phyloP scores from a whole-genome alignment of 2,113 vertebrate species.

The Caranx ignobilis region DNA sequence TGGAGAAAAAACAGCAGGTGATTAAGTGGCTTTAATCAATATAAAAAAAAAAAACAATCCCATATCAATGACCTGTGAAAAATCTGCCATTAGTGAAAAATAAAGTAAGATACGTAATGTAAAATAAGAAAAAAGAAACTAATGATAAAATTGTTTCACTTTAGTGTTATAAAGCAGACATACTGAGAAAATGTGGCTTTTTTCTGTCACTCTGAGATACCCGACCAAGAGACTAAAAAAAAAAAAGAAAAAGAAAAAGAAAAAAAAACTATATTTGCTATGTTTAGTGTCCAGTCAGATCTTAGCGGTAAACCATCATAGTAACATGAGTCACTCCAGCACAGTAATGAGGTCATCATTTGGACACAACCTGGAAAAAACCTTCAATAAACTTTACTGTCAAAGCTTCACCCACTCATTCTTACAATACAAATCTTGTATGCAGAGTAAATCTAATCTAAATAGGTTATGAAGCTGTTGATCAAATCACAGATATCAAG shows the following conservation, averaged over 20 bases:
- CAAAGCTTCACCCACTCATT: not conserved
- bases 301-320: constrained; percentile 80
- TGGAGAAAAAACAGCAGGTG: not conserved
- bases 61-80: not conserved
- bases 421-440: not conserved
- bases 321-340: constrained; percentile 71
- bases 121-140: not conserved
- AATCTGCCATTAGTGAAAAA: not conserved
- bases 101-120: not conserved
- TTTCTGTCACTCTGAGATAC: not conserved
- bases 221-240: not conserved
- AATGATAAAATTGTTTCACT: not conserved
- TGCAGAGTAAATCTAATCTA: not conserved
- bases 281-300: constrained; percentile 68
- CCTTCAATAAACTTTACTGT: not conserved
- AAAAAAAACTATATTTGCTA: not conserved
- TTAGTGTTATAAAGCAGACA: not conserved
- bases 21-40: constrained; percentile 10
- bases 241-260: not conserved
- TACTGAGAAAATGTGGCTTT: not conserved
- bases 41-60: not conserved
- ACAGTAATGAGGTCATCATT: constrained; percentile 66
- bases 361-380: constrained; percentile 53
- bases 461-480: not conserved
- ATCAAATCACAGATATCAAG: not conserved